Conservation (phyloP, 2,888 invertebrate species). For the Eucriotettix oculatus region DNA sequence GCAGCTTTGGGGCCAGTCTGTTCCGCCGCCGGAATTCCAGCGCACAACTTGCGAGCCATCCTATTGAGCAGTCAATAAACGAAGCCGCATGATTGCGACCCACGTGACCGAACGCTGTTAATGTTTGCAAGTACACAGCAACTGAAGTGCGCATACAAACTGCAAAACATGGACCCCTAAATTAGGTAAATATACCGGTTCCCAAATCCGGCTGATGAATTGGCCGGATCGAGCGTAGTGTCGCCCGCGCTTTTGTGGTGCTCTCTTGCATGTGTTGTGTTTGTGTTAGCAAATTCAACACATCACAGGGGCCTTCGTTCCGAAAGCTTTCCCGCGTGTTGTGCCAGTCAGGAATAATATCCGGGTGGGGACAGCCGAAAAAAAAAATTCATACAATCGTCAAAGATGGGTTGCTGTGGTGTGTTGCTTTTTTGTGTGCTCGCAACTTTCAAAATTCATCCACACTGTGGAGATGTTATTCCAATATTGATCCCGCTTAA, state of each 20-base stretch:
- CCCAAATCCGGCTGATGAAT: conserved; percentile 1
- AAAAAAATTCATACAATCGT: no score
- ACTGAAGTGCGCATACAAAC: conserved; percentile 5
- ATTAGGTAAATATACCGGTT: conserved; percentile 9
- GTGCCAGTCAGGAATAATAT: no score
- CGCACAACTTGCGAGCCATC: not conserved
- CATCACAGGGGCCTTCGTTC: no score
- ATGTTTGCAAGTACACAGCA: not conserved
- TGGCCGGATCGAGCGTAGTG: not conserved
- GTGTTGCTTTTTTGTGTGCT: no score
- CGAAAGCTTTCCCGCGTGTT: no score
- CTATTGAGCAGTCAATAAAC: not conserved
- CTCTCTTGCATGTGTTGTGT: not conserved
- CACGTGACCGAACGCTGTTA: not conserved
- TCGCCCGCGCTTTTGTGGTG: not conserved
- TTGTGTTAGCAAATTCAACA: not conserved
- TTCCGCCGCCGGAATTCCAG: not conserved
- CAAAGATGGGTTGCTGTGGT: no score
- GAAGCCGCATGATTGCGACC: not conserved
- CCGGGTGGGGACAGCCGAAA: no score
- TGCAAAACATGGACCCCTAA: conserved; percentile 9
- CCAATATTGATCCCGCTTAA: no score
- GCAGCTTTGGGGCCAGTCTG: no score
- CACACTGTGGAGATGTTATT: no score
- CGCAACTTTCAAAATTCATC: no score